phyloP scores from a whole-genome alignment of 2,888 invertebrate genomes.

The Scaptomyza caliginosa region DNA sequence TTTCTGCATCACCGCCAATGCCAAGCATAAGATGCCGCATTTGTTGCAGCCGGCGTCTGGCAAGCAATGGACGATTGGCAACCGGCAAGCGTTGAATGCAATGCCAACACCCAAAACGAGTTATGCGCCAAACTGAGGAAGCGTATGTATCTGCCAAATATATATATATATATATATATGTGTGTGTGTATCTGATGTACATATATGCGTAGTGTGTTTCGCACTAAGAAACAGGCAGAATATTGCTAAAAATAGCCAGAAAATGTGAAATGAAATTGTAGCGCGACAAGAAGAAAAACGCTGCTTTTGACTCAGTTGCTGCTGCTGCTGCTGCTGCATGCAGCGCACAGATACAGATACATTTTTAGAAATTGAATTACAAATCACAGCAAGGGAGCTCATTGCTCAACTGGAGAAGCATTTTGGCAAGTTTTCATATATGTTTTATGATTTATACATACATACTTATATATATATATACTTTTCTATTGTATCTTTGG shows the following conservation, averaged over 20 bases:
- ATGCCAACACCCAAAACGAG: constrained; percentile 61
- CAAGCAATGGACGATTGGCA: constrained; percentile 37
- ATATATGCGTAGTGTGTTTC: constrained; percentile 26
- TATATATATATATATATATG: constrained; percentile 22
- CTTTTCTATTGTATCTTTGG: constrained; percentile 5
- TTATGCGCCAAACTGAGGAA: constrained; percentile 45
- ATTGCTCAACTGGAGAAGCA: constrained; percentile 49
- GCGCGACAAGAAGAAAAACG: constrained; percentile 57
- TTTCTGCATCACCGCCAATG: constrained; percentile 51
- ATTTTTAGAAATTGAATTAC: constrained; percentile 74
- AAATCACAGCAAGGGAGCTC: constrained; percentile 54
- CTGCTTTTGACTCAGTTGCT: constrained; percentile 22
- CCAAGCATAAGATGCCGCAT: constrained; percentile 34
- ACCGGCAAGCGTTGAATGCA: constrained; percentile 56
- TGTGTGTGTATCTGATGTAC: constrained; percentile 12
- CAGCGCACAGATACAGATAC: constrained; percentile 48
- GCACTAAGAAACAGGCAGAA: constrained; percentile 12
- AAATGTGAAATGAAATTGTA: constrained; percentile 73
- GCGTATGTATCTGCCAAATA: constrained; percentile 35
- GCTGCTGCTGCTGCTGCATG: constrained; percentile 57
- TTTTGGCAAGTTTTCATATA: constrained; percentile 6
- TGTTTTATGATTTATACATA: constrained; percentile 65
- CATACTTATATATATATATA: constrained; percentile 15
- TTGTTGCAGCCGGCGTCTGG: constrained; percentile 45
- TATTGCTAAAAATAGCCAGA: constrained; percentile 67